Evolutionary conservation across 2,113 vertebrate genomes (phyloP).

Genomic region (Sardina pilchardus): DNA sequence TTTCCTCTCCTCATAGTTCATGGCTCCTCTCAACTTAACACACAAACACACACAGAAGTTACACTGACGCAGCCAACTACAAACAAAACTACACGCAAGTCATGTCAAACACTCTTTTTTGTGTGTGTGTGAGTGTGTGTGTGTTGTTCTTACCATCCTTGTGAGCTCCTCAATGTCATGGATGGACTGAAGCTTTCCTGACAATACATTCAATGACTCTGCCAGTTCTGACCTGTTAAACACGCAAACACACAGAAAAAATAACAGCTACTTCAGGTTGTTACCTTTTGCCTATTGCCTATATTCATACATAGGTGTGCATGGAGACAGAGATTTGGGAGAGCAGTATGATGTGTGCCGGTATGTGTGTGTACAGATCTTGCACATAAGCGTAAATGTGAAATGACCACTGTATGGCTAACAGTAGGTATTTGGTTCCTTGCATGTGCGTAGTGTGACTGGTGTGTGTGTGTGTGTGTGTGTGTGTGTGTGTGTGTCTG

Average conservation of each 20-base stretch:
- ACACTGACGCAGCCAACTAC: background rate
- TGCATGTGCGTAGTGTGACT: slow-evolving; percentile 29
- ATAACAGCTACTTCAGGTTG: background rate
- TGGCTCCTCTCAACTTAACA: slow-evolving; percentile 28
- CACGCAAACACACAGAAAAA: slow-evolving; percentile 24
- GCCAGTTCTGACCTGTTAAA: slow-evolving; percentile 76
- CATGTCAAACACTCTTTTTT: too few relatives aligned
- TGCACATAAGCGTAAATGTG: background rate
- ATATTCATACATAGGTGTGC: background rate
- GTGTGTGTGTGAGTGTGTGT: background rate
- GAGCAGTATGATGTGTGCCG: background rate
- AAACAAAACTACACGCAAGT: background rate
- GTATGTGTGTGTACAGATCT: slow-evolving; percentile 40
- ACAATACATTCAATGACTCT: slow-evolving; percentile 74
- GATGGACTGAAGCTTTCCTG: slow-evolving; percentile 79
- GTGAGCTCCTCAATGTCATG: slow-evolving; percentile 87
- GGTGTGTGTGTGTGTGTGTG: slow-evolving; percentile 8
- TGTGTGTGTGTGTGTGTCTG: slow-evolving; percentile 17
- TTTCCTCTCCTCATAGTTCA: slow-evolving; percentile 49
- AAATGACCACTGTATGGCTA: too few relatives aligned
- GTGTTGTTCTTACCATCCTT: slow-evolving; percentile 77
- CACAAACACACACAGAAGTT: slow-evolving; percentile 1
- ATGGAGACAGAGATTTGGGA: background rate
- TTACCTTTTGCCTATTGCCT: background rate
- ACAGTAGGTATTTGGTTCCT: background rate